Base-by-base conservation (phyloP, 1,140 invertebrate genomes). In the Lysiphlebus fabarum region DNA sequence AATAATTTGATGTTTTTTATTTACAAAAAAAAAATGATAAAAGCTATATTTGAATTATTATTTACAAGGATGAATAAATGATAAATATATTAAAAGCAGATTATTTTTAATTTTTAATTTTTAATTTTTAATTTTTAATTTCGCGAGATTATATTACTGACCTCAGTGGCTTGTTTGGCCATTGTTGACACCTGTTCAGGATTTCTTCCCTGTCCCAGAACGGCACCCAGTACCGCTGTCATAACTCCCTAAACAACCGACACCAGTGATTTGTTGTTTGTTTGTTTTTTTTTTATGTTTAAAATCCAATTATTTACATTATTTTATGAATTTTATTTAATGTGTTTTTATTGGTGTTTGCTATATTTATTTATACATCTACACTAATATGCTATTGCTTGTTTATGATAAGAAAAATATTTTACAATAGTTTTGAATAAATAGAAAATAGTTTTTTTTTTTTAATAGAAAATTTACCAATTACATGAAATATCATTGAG, bases 151-250 rank as follows among this genome's bases (percentile, higher is more conserved):
- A 51, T 51, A 51, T 51, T 70, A 83, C 87, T 85, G 89, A 94
- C 92, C 90, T 95, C 90, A 78, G 90, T 89, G 77, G 91, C 91
- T 82, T 95, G 91, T 82, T 92, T 92, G 81, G 91, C 91, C 88
- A 93, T 91, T 77, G 87, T 87, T 79, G 90, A 87, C 71, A 93
- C 88, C 81, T 92, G 90, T 77, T 91, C 87, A 70, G 90, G 90
- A 83, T 94, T 88, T 85, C 90, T 90, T 64, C 74, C 75, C 77
- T 88, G 85, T 82, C 91, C 91, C 77, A 93, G 86, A 81, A 93
- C 84, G 77, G 89, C 87, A 71, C 89, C 90, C 79, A 95, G 85
- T 76, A 94, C 87, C 78, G 90, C 89, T 74, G 90, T 88, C 85
- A 95, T 87, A 82, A 94, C 87, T 79, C 88, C 88, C 91, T 95